Base-by-base conservation (phyloP, 2,888 invertebrate species). In the Mesorhabditis belari region DNA sequence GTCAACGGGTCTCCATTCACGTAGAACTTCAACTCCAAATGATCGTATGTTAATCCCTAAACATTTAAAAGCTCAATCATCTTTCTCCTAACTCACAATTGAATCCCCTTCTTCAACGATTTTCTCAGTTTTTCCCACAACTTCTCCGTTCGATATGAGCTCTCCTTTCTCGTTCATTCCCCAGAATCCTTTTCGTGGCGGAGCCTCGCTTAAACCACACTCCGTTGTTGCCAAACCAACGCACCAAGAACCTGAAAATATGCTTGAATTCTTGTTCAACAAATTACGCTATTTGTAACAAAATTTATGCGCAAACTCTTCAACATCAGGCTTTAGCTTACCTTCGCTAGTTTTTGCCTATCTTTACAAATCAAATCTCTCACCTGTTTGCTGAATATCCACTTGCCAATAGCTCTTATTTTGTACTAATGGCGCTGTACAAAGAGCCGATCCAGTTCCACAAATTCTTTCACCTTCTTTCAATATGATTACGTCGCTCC, bases 391-490 rank as follows among this genome's bases (percentile, higher is more conserved):
- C 82, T 96, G 95, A 60, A 98, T 85, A 85, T 96, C 96, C 5
- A 95, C 90, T 85, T 98, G 96, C 83, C 95, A 98, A 82, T 95
- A 98, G 3, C 94, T 90, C 84, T 98, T 98, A 79, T 93, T 92
- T 83, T 98, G 94, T 12, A 91, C 90, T 55, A 98, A 86, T 0
- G 96, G 95, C 5, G 92, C 92, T 80, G 90, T 94, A 12, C 92
- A 91, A 9, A 72, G 84, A 0, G 92, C 92, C 63, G 90, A 95
- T 23, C 98, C 98, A 0, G 91, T 90, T 1, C 98, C 98, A 84
- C 95, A 95, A 28, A 93, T 88, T 75, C 95, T 85, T 77, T 88
- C 87, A 5, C 93, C 92, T 81, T 90, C 90, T 85, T 94, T 95
- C 49, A 95, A 90, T 69, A 95, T 89, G 0, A 94, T 94, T 69